Percentiles rank a stretch among this genome's conserved stretches.
Conservation (phyloP, 2,797 vertebrate species). For the Argya squamiceps region DNA sequence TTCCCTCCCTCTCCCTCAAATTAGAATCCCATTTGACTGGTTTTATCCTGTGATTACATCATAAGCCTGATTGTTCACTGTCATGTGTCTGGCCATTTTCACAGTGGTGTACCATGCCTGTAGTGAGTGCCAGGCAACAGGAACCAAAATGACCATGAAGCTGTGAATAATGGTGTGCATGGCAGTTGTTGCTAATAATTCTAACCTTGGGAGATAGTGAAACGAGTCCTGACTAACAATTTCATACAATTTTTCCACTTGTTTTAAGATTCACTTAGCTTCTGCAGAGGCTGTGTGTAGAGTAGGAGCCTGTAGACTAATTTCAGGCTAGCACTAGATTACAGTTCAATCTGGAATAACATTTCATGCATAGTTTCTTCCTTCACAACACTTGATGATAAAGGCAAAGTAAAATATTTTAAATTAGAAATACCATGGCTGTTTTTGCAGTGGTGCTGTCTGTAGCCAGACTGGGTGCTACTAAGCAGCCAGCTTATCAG, state of each 20-base stretch:
- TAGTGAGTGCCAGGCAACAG: not conserved
- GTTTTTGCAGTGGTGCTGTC: not conserved
- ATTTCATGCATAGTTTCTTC: not conserved
- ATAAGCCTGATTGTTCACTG: not conserved
- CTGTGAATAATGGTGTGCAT: not conserved
- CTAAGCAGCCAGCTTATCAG: not conserved
- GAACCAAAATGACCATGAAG: not conserved
- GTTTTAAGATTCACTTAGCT: not conserved
- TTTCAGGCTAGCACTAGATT: not conserved
- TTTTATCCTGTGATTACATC: not conserved
- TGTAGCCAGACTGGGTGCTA: not conserved
- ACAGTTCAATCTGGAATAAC: not conserved
- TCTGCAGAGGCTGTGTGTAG: not conserved
- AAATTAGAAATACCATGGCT: not conserved
- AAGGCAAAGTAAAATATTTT: not conserved
- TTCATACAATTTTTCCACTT: not conserved
- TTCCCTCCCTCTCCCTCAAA: not conserved
- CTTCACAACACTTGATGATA: not conserved
- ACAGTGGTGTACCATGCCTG: not conserved
- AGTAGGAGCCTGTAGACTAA: not conserved
- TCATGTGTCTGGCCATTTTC: not conserved
- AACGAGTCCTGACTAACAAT: not conserved
- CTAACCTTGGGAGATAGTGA: not conserved
- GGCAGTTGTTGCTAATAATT: not conserved
- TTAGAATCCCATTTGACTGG: not conserved